These are phyloP conservation scores for Psilopsiagon aurifrons DNA, from an alignment of 2,113 vertebrate genomes.

Conservation along the genomic window DNA sequence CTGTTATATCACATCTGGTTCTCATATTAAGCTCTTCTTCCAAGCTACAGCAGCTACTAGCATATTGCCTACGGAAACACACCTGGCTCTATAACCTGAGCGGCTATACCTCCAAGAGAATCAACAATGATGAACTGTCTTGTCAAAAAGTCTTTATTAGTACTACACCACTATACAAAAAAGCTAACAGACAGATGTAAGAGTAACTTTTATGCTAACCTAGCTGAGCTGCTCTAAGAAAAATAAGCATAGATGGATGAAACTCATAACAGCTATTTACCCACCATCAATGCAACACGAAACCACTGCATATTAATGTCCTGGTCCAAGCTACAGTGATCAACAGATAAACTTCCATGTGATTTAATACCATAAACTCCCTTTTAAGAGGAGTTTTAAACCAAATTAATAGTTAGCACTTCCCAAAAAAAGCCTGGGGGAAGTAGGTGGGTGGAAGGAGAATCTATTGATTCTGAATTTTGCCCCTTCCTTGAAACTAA, in stretches of 20 bases:
- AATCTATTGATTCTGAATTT: not conserved
- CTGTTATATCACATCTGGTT: not conserved
- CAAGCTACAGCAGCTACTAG: not conserved
- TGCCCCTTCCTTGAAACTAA: not conserved
- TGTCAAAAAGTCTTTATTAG: not conserved
- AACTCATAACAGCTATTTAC: not conserved
- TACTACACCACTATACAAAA: not conserved
- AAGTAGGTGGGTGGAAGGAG: not conserved
- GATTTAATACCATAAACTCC: not conserved
- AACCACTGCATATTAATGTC: not conserved
- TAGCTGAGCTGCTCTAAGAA: not conserved
- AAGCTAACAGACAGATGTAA: not conserved
- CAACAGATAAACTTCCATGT: not conserved
- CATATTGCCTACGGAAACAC: not conserved
- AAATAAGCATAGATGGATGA: not conserved
- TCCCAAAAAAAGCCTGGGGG: not conserved
- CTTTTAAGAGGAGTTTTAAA: not conserved
- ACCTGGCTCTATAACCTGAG: not conserved
- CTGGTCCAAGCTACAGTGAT: not conserved
- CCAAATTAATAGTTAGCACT: not conserved
- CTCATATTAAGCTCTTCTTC: not conserved
- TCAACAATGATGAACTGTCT: not conserved
- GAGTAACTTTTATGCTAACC: not conserved
- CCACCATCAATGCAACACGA: not conserved
- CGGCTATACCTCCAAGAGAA: not conserved